Evolutionary conservation across 2,113 vertebrate species (phyloP), one percentile per base, ranked within the genome.

Genomic region (Coracopsis vasa): DNA sequence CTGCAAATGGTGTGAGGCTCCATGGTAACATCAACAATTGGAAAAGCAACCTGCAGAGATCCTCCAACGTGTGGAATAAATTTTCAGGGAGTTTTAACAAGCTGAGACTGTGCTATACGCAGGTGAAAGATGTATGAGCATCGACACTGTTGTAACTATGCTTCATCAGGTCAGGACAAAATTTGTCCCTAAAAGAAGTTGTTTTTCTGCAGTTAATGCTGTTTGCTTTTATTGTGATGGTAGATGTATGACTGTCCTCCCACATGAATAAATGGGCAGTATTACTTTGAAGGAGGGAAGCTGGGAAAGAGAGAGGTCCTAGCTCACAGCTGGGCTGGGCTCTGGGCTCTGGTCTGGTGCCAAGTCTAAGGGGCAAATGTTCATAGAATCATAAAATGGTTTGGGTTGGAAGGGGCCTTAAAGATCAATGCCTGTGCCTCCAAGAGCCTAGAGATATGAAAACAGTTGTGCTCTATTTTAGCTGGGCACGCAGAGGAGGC

Each of bases 21-120:
- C 2, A 1, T 48, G 73, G 24, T 65, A 81, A 51, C 18, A 28
- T 33, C 33, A 85, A 90, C 73, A 71, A 79, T 35, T 11, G 48
- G 25, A 33, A 69, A 35, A 70, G 13, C 53, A 58, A n/a, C 58
- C 67, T 72, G 31, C 41, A 70, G 60, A 73, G 41, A 58, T 58
- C n/a, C n/a, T 83, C 31, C 29, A 47, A 1, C 5, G 5, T 0
- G 2, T 31, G 28, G 37, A 50, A 54, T 53, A 42, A n/a, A 14
- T 82, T 79, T 70, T n/a, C 11, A 28, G 69, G 33, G 69, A 24
- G 11, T 45, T 88, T 50, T 69, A 45, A 37, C 23, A 14, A 7
- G 5, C 20, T 67, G 56, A 13, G 5, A 3, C 33, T 20, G 20
- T 72, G 69, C 74, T 75, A 5, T n/a, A 24, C 7, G 8, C 16